Base-by-base conservation (phyloP, 2,888 invertebrate species). In the Thera britannica region DNA sequence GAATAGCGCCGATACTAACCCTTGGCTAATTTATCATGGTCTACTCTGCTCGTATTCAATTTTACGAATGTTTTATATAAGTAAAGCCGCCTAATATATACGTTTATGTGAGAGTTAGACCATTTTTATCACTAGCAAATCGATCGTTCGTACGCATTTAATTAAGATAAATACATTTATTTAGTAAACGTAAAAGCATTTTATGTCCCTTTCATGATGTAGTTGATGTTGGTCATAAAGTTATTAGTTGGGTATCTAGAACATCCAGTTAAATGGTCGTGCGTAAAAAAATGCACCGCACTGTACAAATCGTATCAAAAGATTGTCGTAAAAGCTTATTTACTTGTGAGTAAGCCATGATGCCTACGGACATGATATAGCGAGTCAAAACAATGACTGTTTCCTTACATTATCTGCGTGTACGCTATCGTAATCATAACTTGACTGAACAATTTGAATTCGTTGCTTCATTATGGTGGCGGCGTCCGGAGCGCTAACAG, bases 401-500 rank as follows among this genome's bases (percentile, higher is more conserved):
- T 38, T 54, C 58, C 49, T 56, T 57, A 70, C 61, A 71, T 61
- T 70, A 75, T 61, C 74, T 75, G 74, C 52, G 62, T 58, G 63
- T 44, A 35, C 55, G 67, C 58, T 83, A 85, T 85, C 83, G 81
- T 83, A 85, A 56, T 85, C 83, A 83, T 85, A 87, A 84, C 79
- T 83, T 78, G 80, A 80, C 83, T 85, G 83, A 89, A 87, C 88
- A 90, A 89, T 90, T 89, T 90, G 88, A 90, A 89, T 90, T 89
- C 90, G 88, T 90, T 86, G 87, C 88, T 88, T 89, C 88, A 90
- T 91, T 90, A 90, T 90, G 88, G 83, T 82, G 82, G 87, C 89
- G 82, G 86, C 89, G 88, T 88, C 90, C 88, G 88, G 85, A 88
- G 87, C 88, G 88, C 87, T 90, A 90, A 89, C 90, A 90, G 91